Evolutionary conservation across 2,113 vertebrate genomes (phyloP).

Genomic region (Asarcornis scutulata): DNA sequence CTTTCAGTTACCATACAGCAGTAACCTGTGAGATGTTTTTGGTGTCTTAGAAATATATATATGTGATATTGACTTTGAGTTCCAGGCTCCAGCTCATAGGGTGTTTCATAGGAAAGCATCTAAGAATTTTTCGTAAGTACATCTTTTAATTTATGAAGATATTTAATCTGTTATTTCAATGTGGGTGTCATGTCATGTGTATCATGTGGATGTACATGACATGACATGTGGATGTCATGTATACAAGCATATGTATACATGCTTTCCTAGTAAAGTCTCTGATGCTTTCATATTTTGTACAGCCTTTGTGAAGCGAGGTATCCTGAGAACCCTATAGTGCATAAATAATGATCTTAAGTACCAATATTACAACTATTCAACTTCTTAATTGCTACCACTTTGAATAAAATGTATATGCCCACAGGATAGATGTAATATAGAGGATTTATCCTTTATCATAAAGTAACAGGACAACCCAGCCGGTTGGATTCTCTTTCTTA

Average conservation of each 20-base stretch:
- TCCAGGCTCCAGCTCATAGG: not conserved
- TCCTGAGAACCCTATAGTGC: not conserved
- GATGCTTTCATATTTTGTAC: not conserved
- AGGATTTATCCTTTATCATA: not conserved
- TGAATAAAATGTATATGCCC: slow-evolving; percentile 5
- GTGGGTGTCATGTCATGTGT: not conserved
- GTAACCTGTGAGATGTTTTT: not conserved
- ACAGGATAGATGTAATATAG: not conserved
- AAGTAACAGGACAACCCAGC: slow-evolving; percentile 9
- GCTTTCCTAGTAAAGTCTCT: not conserved
- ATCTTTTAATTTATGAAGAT: not conserved
- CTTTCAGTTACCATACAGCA: not conserved
- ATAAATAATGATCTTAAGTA: slow-evolving; percentile 17
- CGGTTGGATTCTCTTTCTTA: not conserved
- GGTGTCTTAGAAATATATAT: not conserved
- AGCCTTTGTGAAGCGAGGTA: not conserved
- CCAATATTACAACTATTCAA: slow-evolving; percentile 19
- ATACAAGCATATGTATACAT: not conserved
- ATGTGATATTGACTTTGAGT: not conserved
- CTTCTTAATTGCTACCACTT: slow-evolving; percentile 34
- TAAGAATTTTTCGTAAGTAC: not conserved
- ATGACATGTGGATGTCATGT: not conserved
- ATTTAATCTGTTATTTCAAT: not conserved
- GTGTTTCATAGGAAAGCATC: not conserved
- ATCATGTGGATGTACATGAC: too few relatives aligned